A percentile compares a stretch with the other conserved stretches of the same genome.
phyloP scores from a whole-genome alignment of 2,797 vertebrate species.

The Decapterus maruadsi region DNA sequence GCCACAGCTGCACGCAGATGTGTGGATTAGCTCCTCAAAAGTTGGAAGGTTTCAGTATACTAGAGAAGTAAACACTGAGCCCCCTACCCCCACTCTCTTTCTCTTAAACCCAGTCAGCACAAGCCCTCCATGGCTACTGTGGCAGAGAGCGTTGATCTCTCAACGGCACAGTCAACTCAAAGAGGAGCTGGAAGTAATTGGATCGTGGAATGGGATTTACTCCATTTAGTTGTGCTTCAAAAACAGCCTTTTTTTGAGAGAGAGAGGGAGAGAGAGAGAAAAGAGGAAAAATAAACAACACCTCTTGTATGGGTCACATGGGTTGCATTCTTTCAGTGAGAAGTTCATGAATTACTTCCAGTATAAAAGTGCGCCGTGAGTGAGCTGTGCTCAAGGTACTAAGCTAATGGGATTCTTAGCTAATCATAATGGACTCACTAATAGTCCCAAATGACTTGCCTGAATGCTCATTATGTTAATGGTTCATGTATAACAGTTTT shows the following conservation, averaged over 20 bases:
- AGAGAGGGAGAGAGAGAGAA: slow-evolving; percentile 1
- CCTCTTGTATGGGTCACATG: slow-evolving; percentile 21
- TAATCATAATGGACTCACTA: slow-evolving; percentile 73
- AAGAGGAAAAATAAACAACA: slow-evolving; percentile 56
- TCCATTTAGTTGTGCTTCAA: slow-evolving; percentile 59
- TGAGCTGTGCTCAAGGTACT: slow-evolving; percentile 65
- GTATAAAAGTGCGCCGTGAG: slow-evolving; percentile 48
- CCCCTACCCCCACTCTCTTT: neutral
- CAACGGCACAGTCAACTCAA: slow-evolving; percentile 53
- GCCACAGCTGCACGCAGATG: slow-evolving; percentile 52
- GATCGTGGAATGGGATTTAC: slow-evolving; percentile 64
- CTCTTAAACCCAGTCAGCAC: slow-evolving; percentile 59
- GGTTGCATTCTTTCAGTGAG: slow-evolving; percentile 26
- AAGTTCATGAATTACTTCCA: slow-evolving; percentile 52
- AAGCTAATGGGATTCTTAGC: slow-evolving; percentile 73
- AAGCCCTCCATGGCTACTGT: slow-evolving; percentile 36
- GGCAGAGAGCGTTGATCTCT: slow-evolving; percentile 58
- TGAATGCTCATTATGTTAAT: slow-evolving; percentile 76
- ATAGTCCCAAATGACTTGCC: slow-evolving; percentile 71
- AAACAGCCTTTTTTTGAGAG: slow-evolving; percentile 2
- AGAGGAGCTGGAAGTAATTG: slow-evolving; percentile 65
- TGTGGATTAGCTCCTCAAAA: slow-evolving; percentile 67
- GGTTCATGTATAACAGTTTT: slow-evolving; percentile 61
- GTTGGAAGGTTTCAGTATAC: slow-evolving; percentile 45
- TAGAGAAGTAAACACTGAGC: slow-evolving; percentile 42